Percentiles rank a stretch among this genome's conserved stretches.
phyloP scores from a whole-genome alignment of 1,140 invertebrate species.

The Drosophila sulfurigaster region DNA sequence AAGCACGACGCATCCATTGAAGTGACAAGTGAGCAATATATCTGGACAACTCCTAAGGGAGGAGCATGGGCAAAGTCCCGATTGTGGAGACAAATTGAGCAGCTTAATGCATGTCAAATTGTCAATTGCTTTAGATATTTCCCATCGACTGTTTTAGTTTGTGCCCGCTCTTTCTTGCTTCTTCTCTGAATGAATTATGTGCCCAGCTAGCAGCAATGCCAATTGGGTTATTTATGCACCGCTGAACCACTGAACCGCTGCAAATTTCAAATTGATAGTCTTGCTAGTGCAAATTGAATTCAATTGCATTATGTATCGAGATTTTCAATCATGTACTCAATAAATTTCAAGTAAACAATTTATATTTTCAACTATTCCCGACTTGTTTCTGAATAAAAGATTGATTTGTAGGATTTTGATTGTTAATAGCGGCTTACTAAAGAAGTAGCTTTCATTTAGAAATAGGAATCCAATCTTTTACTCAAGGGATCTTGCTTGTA shows the following conservation, averaged over 20 bases:
- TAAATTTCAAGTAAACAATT: background rate
- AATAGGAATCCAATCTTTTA: too few relatives aligned
- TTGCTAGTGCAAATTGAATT: background rate
- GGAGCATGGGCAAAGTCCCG: conserved; percentile 20
- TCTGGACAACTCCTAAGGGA: conserved; percentile 47
- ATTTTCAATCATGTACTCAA: background rate
- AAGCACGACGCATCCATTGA: conserved; percentile 56
- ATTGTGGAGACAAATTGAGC: conserved; percentile 74
- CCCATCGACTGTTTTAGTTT: conserved; percentile 36
- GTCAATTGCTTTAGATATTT: conserved; percentile 44
- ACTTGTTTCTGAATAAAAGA: too few relatives aligned
- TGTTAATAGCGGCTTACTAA: too few relatives aligned
- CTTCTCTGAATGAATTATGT: conserved; percentile 57
- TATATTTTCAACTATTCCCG: background rate
- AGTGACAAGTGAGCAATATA: conserved; percentile 81
- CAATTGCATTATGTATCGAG: background rate
- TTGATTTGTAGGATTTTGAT: too few relatives aligned
- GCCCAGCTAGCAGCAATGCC: background rate
- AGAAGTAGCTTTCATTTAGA: too few relatives aligned
- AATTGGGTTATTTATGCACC: conserved; percentile 14
- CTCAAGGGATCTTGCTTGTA: too few relatives aligned
- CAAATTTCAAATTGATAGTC: conserved; percentile 33
- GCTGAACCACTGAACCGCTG: background rate
- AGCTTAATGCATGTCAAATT: conserved; percentile 74
- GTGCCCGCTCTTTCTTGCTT: background rate